Evolutionary conservation across 2,113 vertebrate genomes (phyloP).

Genomic region (Paramormyrops kingsleyae): DNA sequence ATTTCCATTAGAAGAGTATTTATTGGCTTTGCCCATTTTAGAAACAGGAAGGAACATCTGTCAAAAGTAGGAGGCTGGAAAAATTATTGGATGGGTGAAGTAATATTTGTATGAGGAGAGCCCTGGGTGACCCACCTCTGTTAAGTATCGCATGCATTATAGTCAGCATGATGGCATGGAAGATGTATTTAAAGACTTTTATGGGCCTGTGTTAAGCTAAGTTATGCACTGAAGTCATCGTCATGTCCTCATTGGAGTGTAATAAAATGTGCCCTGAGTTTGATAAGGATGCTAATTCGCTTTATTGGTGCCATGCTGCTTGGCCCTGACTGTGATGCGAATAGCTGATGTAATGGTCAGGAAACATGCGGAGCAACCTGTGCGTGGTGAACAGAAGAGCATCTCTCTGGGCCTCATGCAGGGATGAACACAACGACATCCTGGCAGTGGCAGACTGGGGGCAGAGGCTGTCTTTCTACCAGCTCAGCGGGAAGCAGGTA

Average conservation of each 20-base stretch:
- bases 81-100: not conserved
- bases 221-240: not conserved
- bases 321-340: not conserved
- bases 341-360: not conserved
- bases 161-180: not conserved
- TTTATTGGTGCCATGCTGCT: not conserved
- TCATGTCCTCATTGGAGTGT: not conserved
- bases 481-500: conserved; percentile 96
- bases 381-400: not conserved
- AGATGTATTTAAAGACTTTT: not conserved
- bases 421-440: conserved; percentile 92
- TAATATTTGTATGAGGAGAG: not conserved
- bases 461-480: conserved; percentile 93
- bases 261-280: not conserved
- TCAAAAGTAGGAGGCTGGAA: not conserved
- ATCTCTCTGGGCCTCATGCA: conserved; percentile 43
- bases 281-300: not conserved
- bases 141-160: not conserved
- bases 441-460: conserved; percentile 96
- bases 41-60: not conserved
- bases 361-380: not conserved
- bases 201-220: not conserved
- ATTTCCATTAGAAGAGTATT: not conserved
- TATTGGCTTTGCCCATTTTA: not conserved
- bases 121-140: not conserved